A percentile compares a stretch with the other conserved stretches of the same genome.
phyloP scores from a whole-genome alignment of 2,888 invertebrate genomes.

The Caenorhabditis sp. region DNA sequence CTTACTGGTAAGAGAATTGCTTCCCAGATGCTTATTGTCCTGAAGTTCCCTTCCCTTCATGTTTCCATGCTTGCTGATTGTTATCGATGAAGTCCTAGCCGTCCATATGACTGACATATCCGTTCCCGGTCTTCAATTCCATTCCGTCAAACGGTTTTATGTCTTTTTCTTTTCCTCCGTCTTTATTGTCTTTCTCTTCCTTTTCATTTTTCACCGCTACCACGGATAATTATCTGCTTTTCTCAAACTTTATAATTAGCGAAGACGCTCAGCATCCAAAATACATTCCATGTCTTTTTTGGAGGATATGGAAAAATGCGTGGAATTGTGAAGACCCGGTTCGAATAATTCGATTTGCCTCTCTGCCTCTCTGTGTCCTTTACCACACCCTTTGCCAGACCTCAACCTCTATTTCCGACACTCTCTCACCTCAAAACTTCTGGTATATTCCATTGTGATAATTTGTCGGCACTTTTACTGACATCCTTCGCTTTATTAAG shows the following conservation, averaged over 20 bases:
- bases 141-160: slow-evolving; percentile 56
- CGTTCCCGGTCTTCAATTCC: slow-evolving; percentile 45
- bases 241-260: slow-evolving; percentile 46
- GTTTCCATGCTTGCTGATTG: slow-evolving; percentile 46
- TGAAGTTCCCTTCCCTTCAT: neutral
- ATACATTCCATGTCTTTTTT: slow-evolving; percentile 1
- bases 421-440: neutral
- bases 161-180: slow-evolving; percentile 33
- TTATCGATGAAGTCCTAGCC: slow-evolving; percentile 31
- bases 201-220: slow-evolving; percentile 33
- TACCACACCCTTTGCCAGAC: slow-evolving; percentile 33
- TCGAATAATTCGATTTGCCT: slow-evolving; percentile 44
- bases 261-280: slow-evolving; percentile 1
- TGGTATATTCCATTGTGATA: slow-evolving; percentile 15
- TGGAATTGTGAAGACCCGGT: slow-evolving; percentile 56
- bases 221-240: slow-evolving; percentile 42
- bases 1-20: too few relatives aligned
- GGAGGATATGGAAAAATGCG: slow-evolving; percentile 16
- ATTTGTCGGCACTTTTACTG: slow-evolving; percentile 13
- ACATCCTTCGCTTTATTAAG: neutral
- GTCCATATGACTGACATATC: slow-evolving; percentile 52
- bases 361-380: slow-evolving; percentile 11
- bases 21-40: too few relatives aligned
- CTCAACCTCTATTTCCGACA: neutral
- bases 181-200: slow-evolving; percentile 9